Percentiles rank a stretch among this genome's conserved stretches.
These are phyloP conservation scores for Babyrousa celebensis DNA, from an alignment of 2,797 vertebrate genomes.

Conservation along the genomic window DNA sequence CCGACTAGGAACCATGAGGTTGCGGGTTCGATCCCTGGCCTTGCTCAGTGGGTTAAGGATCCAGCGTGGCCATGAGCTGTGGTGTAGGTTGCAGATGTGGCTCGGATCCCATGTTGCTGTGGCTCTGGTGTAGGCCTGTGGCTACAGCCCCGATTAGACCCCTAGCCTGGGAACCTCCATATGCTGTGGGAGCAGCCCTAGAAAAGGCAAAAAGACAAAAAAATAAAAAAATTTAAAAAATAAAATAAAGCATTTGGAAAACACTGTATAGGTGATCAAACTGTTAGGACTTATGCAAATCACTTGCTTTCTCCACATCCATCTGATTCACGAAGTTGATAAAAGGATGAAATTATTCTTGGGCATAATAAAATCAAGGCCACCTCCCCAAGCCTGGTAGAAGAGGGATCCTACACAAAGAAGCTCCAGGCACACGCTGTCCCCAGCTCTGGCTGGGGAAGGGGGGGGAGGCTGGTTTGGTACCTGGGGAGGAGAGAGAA, in stretches of 20 bases:
- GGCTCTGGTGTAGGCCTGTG: too few relatives aligned
- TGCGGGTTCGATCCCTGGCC: too few relatives aligned
- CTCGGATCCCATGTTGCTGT: too few relatives aligned
- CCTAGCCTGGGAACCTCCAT: too few relatives aligned
- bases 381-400: not conserved
- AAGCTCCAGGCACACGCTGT: not conserved
- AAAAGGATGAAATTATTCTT: slow-evolving; percentile 12
- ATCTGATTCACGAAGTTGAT: not conserved
- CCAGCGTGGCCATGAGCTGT: too few relatives aligned
- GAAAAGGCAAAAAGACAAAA: too few relatives aligned
- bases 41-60: too few relatives aligned
- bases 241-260: slow-evolving; percentile 19
- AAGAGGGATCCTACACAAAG: not conserved
- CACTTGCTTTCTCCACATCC: not conserved
- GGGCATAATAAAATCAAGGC: slow-evolving; percentile 34
- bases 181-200: too few relatives aligned
- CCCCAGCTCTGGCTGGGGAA: not conserved
- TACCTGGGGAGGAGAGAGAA: slow-evolving; percentile 82
- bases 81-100: too few relatives aligned
- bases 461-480: not conserved
- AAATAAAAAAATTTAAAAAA: too few relatives aligned
- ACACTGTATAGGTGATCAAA: slow-evolving; percentile 10
- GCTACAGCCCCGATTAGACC: too few relatives aligned
- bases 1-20: too few relatives aligned
- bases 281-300: not conserved